phyloP scores from a whole-genome alignment of 2,888 invertebrate genomes.

The Dasypogon diadema region DNA sequence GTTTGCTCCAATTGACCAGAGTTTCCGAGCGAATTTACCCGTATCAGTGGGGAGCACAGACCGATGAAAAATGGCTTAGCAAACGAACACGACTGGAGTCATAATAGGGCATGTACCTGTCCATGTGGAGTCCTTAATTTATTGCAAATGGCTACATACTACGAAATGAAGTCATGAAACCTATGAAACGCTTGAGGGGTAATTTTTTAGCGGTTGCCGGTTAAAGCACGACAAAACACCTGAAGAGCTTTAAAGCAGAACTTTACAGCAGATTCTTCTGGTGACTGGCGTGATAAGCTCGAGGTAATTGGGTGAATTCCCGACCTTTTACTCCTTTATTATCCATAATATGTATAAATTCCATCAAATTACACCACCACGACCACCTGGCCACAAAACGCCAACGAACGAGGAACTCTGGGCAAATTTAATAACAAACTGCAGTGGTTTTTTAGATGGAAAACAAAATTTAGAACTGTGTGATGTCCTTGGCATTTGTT shows the following conservation, averaged over 20 bases:
- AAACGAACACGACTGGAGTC: not conserved
- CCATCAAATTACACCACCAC: not conserved
- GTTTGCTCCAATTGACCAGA: too few species aligned
- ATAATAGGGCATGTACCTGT: not conserved
- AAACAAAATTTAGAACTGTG: too few species aligned
- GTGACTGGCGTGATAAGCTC: not conserved
- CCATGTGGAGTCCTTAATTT: constrained; percentile 1
- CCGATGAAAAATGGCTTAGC: too few species aligned
- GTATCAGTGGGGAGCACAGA: not conserved
- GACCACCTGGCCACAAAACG: too few species aligned
- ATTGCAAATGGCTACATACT: not conserved
- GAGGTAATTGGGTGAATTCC: not conserved
- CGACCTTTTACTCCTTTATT: not conserved
- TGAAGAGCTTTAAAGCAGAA: not conserved
- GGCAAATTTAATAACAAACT: too few species aligned
- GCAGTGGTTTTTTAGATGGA: too few species aligned
- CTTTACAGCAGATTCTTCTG: not conserved
- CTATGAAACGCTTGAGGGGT: too few species aligned
- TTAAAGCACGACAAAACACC: too few species aligned
- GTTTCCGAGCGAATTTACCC: constrained; percentile 16
- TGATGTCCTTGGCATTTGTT: too few species aligned
- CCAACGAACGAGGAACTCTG: too few species aligned
- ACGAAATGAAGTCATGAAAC: too few species aligned
- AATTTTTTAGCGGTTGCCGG: too few species aligned
- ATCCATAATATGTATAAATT: not conserved